Conservation (phyloP, 2,113 vertebrate genomes). For the Ranitomeya imitator region DNA sequence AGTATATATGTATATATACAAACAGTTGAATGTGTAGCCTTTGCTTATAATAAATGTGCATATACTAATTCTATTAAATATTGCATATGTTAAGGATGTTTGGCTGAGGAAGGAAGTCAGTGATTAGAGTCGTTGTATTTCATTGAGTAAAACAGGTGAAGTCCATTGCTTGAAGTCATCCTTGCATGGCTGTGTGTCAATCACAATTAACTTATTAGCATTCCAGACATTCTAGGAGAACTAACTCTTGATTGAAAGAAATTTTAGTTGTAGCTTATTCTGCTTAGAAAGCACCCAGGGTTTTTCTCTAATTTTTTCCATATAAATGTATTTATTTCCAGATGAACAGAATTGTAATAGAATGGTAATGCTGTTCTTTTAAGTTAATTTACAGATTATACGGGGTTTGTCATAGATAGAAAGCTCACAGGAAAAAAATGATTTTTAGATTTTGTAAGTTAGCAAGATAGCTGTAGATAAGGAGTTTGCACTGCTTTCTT, state of each 20-base stretch:
- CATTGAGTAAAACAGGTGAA: constrained; percentile 49
- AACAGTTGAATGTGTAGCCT: neutral
- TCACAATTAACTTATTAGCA: constrained; percentile 56
- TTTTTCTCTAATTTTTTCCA: neutral
- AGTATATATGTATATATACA: neutral
- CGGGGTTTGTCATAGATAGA: neutral
- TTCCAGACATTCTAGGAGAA: constrained; percentile 40
- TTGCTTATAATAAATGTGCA: neutral
- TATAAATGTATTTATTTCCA: neutral
- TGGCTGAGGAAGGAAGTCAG: constrained; percentile 42
- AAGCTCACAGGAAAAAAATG: neutral
- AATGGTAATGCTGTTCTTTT: neutral
- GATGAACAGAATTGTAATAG: neutral
- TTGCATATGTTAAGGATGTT: constrained; percentile 2
- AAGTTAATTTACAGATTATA: neutral
- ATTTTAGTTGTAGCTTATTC: constrained; percentile 7
- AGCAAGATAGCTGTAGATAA: neutral
- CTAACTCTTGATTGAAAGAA: constrained; percentile 16
- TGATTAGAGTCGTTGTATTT: constrained; percentile 49
- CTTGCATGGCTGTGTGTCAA: constrained; percentile 43
- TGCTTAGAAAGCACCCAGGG: neutral
- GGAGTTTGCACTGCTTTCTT: too few relatives aligned
- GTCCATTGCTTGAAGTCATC: constrained; percentile 46
- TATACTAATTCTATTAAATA: neutral
- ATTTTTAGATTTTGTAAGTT: too few relatives aligned